These are phyloP conservation scores for Agapornis canus DNA, from an alignment of 2,797 vertebrate species.

Conservation along the genomic window DNA sequence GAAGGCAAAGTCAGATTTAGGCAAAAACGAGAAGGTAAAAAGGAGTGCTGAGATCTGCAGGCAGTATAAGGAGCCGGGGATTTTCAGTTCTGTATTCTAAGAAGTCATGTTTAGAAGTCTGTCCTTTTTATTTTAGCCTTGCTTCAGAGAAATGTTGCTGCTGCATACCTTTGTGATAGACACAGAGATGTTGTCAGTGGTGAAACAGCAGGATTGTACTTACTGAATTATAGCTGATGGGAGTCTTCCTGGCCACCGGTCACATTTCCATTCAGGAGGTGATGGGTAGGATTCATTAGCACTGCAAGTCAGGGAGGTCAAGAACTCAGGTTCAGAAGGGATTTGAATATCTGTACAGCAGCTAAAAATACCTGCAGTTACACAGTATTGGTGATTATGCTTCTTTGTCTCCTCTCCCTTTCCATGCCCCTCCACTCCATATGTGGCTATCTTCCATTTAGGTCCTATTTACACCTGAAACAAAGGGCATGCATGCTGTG, in stretches of 20 bases:
- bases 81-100: conserved; percentile 26
- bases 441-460: background rate
- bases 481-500: background rate
- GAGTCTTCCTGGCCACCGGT: background rate
- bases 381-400: background rate
- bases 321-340: background rate
- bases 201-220: background rate
- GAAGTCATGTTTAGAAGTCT: background rate
- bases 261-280: background rate
- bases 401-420: background rate
- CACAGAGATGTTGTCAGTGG: background rate
- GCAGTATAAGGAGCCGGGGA: background rate
- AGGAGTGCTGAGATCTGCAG: background rate
- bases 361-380: conserved; percentile 4
- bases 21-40: background rate
- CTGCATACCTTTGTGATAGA: background rate
- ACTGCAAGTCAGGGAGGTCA: conserved; percentile 1
- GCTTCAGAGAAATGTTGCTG: background rate
- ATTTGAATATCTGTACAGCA: background rate
- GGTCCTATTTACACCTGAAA: background rate
- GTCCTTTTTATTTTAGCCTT: conserved; percentile 25
- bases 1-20: conserved; percentile 13
- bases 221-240: background rate
- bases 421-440: fast-evolving
- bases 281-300: background rate